A percentile compares a stretch with the other conserved stretches of the same genome.
Evolutionary conservation across 2,888 invertebrate species (phyloP).

Genomic region (Byasa hedistus): DNA sequence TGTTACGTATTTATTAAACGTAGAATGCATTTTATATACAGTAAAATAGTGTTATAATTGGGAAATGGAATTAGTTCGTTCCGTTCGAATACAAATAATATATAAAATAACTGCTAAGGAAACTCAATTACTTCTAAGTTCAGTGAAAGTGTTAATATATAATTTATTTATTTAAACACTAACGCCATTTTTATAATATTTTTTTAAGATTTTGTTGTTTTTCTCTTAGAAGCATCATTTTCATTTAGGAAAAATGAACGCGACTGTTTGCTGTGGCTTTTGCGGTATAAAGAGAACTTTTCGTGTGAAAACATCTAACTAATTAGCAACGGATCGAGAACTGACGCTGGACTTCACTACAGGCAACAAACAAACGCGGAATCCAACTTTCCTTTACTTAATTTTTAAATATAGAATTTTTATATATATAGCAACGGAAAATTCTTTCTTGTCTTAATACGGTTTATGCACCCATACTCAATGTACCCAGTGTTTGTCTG

Average conservation of each 20-base stretch:
- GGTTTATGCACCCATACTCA: too few relatives aligned
- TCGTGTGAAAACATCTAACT: slow-evolving; percentile 64
- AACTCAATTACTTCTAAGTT: too few relatives aligned
- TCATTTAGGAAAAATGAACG: slow-evolving; percentile 36
- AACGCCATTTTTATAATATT: too few relatives aligned
- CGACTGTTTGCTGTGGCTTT: slow-evolving; percentile 50
- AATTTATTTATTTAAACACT: too few relatives aligned
- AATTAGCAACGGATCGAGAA: slow-evolving; percentile 56
- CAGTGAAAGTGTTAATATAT: too few relatives aligned
- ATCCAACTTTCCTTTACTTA: slow-evolving; percentile 10
- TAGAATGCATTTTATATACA: too few relatives aligned
- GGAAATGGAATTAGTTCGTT: too few relatives aligned
- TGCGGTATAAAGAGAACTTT: slow-evolving; percentile 69
- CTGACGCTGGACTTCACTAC: slow-evolving; percentile 8
- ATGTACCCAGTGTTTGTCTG: too few relatives aligned
- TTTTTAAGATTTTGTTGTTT: not conserved
- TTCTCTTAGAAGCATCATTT: not conserved
- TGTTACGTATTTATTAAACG: not conserved
- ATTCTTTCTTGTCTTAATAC: too few relatives aligned
- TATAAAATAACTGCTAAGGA: too few relatives aligned
- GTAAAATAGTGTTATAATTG: too few relatives aligned
- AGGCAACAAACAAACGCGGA: slow-evolving; percentile 23
- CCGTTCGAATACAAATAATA: too few relatives aligned
- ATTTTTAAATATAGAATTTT: not conserved
- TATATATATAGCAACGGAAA: not conserved